These are phyloP conservation scores for Spodoptera exigua DNA, from an alignment of 2,888 invertebrate genomes.

Conservation along the genomic window DNA sequence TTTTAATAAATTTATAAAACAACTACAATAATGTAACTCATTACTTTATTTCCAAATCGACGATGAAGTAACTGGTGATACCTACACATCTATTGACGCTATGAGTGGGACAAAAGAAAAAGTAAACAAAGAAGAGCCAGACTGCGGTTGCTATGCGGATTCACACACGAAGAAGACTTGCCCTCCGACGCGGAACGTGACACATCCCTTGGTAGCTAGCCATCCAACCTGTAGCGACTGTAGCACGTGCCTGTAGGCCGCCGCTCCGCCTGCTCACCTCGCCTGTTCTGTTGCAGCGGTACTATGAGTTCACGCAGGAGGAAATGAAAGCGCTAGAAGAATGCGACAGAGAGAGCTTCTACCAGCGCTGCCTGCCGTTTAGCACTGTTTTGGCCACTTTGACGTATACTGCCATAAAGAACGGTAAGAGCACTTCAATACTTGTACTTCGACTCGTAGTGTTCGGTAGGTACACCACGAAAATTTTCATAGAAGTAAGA, in stretches of 20 bases:
- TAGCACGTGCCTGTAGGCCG: too few relatives aligned
- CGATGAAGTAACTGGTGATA: constrained; percentile 55
- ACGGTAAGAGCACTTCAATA: constrained; percentile 79
- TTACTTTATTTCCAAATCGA: constrained; percentile 55
- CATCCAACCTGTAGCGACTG: not conserved
- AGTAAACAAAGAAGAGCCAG: constrained; percentile 40
- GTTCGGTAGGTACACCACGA: constrained; percentile 68
- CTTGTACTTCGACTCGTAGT: not conserved
- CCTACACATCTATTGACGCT: constrained; percentile 46
- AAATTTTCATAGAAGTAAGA: constrained; percentile 84
- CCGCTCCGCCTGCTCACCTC: not conserved
- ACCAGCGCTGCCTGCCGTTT: constrained; percentile 92
- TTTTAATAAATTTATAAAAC: constrained; percentile 40
- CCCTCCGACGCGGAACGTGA: constrained; percentile 72
- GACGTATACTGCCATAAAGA: constrained; percentile 91
- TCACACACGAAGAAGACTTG: constrained; percentile 62
- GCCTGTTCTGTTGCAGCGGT: constrained; percentile 74
- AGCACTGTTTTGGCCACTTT: constrained; percentile 90
- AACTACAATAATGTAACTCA: constrained; percentile 56
- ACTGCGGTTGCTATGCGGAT: constrained; percentile 67
- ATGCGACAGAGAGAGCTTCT: constrained; percentile 94
- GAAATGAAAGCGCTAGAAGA: constrained; percentile 92
- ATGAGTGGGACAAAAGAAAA: constrained; percentile 60
- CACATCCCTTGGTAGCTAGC: constrained; percentile 80
- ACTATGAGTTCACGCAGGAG: constrained; percentile 92